A percentile compares a stretch with the other conserved stretches of the same genome.
Conservation (phyloP, 2,113 vertebrate species). For the Machaerirhynchus nigripectus region DNA sequence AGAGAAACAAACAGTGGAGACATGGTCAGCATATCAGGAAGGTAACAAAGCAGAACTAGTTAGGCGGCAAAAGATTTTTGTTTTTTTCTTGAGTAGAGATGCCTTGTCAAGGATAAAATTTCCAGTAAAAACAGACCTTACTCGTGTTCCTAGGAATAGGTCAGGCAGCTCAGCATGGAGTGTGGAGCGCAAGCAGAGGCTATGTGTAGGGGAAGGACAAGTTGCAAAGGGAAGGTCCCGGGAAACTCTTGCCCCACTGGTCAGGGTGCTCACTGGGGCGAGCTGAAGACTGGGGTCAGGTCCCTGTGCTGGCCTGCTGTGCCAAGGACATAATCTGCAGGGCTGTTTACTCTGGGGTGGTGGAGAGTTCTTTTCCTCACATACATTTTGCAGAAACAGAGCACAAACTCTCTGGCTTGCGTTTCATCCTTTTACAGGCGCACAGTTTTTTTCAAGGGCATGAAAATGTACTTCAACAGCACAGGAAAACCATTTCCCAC, state of each 20-base stretch:
- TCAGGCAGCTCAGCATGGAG: background rate
- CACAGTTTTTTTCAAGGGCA: background rate
- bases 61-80: background rate
- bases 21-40: background rate
- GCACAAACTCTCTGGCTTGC: background rate
- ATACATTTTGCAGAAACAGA: background rate
- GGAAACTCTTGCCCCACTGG: background rate
- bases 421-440: background rate
- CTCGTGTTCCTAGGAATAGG: background rate
- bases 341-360: background rate
- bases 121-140: background rate
- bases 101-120: background rate
- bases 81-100: background rate
- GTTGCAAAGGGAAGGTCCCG: background rate
- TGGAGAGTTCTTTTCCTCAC: background rate
- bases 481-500: constrained; percentile 42
- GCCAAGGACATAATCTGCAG: background rate
- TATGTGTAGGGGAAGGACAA: background rate
- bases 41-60: background rate
- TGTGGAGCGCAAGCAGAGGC: background rate
- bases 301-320: background rate
- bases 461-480: background rate
- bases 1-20: background rate
- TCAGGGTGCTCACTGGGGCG: background rate
- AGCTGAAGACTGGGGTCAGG: background rate